A percentile compares a stretch with the other conserved stretches of the same genome.
phyloP scores from a whole-genome alignment of 2,888 invertebrate species.

The Oscheius myriophilus region DNA sequence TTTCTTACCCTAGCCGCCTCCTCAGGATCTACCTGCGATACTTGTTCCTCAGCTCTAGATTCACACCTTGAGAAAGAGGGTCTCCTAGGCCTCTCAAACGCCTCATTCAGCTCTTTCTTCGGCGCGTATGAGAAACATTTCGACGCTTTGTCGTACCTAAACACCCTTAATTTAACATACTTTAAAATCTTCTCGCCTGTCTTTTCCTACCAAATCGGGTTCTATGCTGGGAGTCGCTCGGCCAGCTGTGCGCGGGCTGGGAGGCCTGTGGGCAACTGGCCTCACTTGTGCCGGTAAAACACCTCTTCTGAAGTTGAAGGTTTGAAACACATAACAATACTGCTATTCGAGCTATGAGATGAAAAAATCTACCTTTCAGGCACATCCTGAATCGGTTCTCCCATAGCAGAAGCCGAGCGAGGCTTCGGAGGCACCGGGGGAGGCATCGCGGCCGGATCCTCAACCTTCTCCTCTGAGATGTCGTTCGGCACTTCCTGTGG shows the following conservation, averaged over 20 bases:
- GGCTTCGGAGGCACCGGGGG: conserved; percentile 71
- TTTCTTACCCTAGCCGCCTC: conserved; percentile 37
- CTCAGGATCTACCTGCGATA: conserved; percentile 42
- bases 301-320: conserved; percentile 54
- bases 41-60: conserved; percentile 40
- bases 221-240: conserved; percentile 63
- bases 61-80: conserved; percentile 48
- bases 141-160: conserved; percentile 68
- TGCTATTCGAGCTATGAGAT: neutral
- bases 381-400: conserved; percentile 63
- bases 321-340: too few relatives aligned
- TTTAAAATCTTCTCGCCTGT: conserved; percentile 42
- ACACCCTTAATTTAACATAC: neutral
- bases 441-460: conserved; percentile 32
- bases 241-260: conserved; percentile 30
- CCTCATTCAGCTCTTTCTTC: conserved; percentile 68
- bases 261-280: conserved; percentile 30
- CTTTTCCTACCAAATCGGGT: conserved; percentile 68
- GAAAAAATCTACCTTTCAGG: conserved; percentile 31
- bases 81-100: conserved; percentile 58
- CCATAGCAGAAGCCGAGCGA: conserved; percentile 71
- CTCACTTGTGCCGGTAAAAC: conserved; percentile 46
- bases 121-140: conserved; percentile 71
- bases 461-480: neutral
- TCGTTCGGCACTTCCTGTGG: neutral